Percentiles rank a stretch among this genome's conserved stretches.
Conservation (phyloP, 2,888 invertebrate genomes). For the Agrotis puta region DNA sequence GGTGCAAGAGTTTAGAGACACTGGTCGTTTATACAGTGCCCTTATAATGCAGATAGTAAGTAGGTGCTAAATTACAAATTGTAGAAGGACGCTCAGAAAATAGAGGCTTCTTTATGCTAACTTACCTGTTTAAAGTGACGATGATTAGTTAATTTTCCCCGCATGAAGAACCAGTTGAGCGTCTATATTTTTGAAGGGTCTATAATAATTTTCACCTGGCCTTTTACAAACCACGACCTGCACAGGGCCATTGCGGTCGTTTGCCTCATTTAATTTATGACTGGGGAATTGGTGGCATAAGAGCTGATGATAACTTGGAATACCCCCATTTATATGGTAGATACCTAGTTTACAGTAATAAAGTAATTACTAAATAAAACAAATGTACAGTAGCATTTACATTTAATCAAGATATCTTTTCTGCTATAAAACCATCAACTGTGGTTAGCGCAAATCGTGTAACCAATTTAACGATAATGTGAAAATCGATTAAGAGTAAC, state of each 20-base stretch:
- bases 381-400: no score
- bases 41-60: not conserved
- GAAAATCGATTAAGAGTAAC: slow-evolving; percentile 6
- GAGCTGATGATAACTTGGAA: not conserved
- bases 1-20: not conserved
- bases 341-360: no score
- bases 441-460: not conserved
- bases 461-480: not conserved
- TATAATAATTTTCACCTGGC: no score
- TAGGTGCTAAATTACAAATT: not conserved
- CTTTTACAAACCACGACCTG: not conserved
- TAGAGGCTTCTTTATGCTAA: no score
- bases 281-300: not conserved
- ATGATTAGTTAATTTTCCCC: no score
- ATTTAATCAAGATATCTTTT: not conserved
- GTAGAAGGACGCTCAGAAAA: not conserved
- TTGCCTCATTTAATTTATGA: not conserved
- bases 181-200: not conserved
- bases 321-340: no score
- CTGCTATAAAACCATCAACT: no score
- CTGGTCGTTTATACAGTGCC: not conserved
- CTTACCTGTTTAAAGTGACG: no score
- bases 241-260: no score
- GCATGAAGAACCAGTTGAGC: no score
- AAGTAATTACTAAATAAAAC: no score